Evolutionary conservation across 2,888 invertebrate species (phyloP).

Genomic region (Sycophila texana): DNA sequence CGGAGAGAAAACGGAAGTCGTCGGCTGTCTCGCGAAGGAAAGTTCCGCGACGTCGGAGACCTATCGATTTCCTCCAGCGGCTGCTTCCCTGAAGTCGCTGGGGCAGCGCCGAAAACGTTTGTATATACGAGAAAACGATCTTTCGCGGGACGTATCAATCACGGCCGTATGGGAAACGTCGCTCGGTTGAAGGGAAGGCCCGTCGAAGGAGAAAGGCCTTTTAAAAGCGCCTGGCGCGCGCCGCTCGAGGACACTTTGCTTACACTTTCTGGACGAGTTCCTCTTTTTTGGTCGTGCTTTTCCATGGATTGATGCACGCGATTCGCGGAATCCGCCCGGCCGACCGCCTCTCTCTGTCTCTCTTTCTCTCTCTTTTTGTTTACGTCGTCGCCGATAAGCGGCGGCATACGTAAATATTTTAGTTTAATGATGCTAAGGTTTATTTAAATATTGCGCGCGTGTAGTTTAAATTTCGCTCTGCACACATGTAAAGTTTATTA

Average conservation of each 20-base stretch:
- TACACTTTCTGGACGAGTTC: neutral
- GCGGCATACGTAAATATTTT: no score
- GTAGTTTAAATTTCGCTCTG: no score
- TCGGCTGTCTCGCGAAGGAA: slow-evolving; percentile 14
- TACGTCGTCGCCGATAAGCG: neutral
- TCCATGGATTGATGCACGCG: neutral
- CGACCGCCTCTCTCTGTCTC: no score
- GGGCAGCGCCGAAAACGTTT: neutral
- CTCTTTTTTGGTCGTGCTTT: neutral
- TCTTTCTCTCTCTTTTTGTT: neutral
- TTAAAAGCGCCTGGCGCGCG: neutral
- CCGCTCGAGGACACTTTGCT: neutral
- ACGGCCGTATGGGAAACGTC: neutral
- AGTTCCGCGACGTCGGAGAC: slow-evolving; percentile 17
- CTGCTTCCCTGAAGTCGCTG: no score
- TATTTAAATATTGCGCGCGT: no score
- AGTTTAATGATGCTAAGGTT: no score
- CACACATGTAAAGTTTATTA: no score
- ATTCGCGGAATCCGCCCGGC: neutral
- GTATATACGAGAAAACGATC: neutral
- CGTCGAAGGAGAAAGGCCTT: slow-evolving; percentile 17
- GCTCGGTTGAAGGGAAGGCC: neutral
- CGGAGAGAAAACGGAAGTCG: slow-evolving; percentile 48
- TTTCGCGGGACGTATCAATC: slow-evolving; percentile 24
- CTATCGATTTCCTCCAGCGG: slow-evolving; percentile 33